Evolutionary conservation across 1,140 invertebrate species (phyloP).

Genomic region (Drosophila auraria): DNA sequence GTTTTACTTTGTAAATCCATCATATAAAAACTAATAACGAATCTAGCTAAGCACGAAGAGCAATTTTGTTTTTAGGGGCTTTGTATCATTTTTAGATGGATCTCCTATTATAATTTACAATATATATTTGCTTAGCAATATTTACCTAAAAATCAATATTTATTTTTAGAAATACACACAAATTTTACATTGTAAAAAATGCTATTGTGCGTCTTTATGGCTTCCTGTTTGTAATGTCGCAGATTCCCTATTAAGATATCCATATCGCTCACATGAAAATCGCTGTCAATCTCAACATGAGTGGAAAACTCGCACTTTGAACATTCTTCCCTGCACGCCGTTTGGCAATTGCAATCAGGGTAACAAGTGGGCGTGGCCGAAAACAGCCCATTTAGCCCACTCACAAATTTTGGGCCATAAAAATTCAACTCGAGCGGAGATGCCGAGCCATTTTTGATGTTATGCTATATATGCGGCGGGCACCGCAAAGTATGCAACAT

Average conservation of each 20-base stretch:
- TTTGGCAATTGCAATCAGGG: constrained; percentile 44
- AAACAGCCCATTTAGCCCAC: constrained; percentile 23
- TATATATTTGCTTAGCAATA: too few species aligned
- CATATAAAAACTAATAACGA: neutral
- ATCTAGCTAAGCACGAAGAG: neutral
- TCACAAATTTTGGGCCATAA: constrained; percentile 52
- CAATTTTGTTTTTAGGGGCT: too few species aligned
- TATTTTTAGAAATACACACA: neutral
- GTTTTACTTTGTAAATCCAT: neutral
- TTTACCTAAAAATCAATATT: too few species aligned
- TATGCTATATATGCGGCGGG: constrained; percentile 37
- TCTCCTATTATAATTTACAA: too few species aligned
- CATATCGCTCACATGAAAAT: constrained; percentile 20
- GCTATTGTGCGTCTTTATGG: constrained; percentile 6
- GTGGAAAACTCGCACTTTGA: constrained; percentile 13
- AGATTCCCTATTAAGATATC: constrained; percentile 33
- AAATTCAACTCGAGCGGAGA: constrained; percentile 35
- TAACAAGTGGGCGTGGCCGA: constrained; percentile 38
- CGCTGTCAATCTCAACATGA: constrained; percentile 31
- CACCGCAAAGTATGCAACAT: constrained; percentile 78
- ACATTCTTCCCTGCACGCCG: neutral
- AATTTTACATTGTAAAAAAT: neutral
- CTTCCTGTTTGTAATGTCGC: constrained; percentile 13
- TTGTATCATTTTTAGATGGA: too few species aligned
- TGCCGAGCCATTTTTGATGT: constrained; percentile 49